Evolutionary conservation across 2,888 invertebrate genomes (phyloP), one percentile per base, ranked within the genome.

Genomic region (Acrocera orbiculus): DNA sequence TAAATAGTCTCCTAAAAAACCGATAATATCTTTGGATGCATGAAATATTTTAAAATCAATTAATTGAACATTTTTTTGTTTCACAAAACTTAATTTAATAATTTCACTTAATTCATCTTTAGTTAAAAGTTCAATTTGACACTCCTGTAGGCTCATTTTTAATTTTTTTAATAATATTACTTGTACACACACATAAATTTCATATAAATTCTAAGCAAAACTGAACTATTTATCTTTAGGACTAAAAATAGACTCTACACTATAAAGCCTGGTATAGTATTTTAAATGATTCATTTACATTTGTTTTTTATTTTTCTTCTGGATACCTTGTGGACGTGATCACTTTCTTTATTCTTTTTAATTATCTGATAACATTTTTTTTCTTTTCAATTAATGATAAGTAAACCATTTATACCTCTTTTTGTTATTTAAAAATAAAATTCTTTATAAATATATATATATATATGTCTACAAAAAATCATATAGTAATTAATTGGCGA

Each of bases 1-100:
- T 38, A 45, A 54, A 35, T 54, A 54, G 42, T 53, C 53, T 5
- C 54, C 54, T 2, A 54, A 36, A 26, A 47, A 54, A 0, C 54
- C 54, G 3, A 47, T 20, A 32, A n/a, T 22, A 23, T 34, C 34
- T 16, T 29, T 26, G 8, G 37, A 29, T 13, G 34, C 24, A n/a
- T 19, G 27, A 22, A 32, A 20, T 4, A 38, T 30, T 16, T 29
- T 13, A 29, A 19, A 37, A 26, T 34, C 20, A 19, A 27, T 19
- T 13, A 33, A 22, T 26, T 25, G 9, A 14, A 30, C 19, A 20
- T 24, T n/a, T 9, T 23, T 25, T 16, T 25, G 15, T 16, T 15
- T 15, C 13, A 15, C 16, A 16, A 27, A 27, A 27, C 17, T 27
- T 16, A 5, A 2, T 17, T 27, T 17, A 27, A n/a, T 22, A 29